Evolutionary conservation across 2,888 invertebrate species (phyloP), one percentile per base, ranked within the genome.

Genomic region (Trichogramma dendrolimi): DNA sequence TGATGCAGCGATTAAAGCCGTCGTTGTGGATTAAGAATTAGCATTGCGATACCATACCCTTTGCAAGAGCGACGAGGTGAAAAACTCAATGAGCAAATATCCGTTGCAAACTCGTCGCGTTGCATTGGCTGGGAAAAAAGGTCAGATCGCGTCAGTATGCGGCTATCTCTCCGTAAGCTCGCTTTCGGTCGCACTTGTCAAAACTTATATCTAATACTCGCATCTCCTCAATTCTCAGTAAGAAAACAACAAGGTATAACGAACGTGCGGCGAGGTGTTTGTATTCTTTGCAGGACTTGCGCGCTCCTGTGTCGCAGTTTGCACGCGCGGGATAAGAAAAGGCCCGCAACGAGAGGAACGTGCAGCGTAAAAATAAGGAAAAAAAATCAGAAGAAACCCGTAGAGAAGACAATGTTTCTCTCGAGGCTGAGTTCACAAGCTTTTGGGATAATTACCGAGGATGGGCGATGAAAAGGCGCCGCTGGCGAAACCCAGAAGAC

Each of bases 371-470:
- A 43, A 43, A 43, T 46, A 56, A 47, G 41, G 11, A 5, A 55
- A 57, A 10, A 38, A 53, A 56, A 44, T 40, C 43, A 39, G 52
- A 43, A 47, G 43, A 40, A 40, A 46, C 46, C 38, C 48, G 39
- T n/a, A 39, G 27, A 60, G 63, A 63, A 65, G 67, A 66, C 61
- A 65, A 66, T 55, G 49, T 61, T 66, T 59, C 64, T 66, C 65
- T 65, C 66, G 65, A 65, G 67, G 69, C 64, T 59, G 61, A 47
- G 66, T 65, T 70, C 61, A 67, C 61, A 46, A 60, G 68, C 69
- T 70, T 73, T 73, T 70, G 70, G 72, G 73, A 72, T 77, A 77
- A 78, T 77, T 76, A 73, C 70, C 69, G 61, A 66, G 70, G 76
- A 77, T 72, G 70, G 71, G 27, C 27, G 67, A 72, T 66, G 70